Evolutionary conservation across 2,888 invertebrate genomes (phyloP), one percentile per base, ranked within the genome.

Genomic region (Minunthozetes semirufus): DNA sequence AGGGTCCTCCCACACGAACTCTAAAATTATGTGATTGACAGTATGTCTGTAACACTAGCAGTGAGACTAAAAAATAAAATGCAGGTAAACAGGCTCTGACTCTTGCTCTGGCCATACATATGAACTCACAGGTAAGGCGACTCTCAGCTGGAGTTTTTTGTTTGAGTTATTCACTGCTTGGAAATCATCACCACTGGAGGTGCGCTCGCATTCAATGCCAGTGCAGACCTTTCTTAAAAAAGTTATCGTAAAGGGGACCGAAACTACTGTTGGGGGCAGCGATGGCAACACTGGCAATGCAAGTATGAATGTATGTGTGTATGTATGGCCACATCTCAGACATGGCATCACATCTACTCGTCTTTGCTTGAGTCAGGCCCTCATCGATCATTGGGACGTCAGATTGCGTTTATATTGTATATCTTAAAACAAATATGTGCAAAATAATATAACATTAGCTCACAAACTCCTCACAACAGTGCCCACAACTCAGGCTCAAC

Each of bases 321-420:
- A 27, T 25, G 59, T 59, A 8, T 3, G 59, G 38, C 33, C 66
- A 66, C 38, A 66, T 33, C n/a, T n/a, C 27, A 59, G 59, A 59
- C 66, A 66, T 33, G 33, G 33, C 66, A 33, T 38, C 38, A 29
- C 33, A 33, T 66, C 33, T 66, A 61, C 61, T 25, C 61, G 38
- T 66, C 66, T 66, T 66, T 33, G 33, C n/a, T 66, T 38, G 33
- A 66, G 33, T 66, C 11, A 11, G 19, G 38, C 66, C 61, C 61
- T 66, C 66, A 66, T 66, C 66, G n/a, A 66, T 66, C 66, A 66
- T n/a, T 11, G 19, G 38, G 19, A 33, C 66, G 66, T 66, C 66
- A 66, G 66, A 66, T 66, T 66, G 66, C 66, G 66, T 66, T 66
- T 66, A 66, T 66, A 66, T 66, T 66, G 66, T 66, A 38, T 66